Percentiles rank a stretch among this genome's conserved stretches.
phyloP scores from a whole-genome alignment of 2,113 vertebrate species.

The Cranoglanis bouderius region DNA sequence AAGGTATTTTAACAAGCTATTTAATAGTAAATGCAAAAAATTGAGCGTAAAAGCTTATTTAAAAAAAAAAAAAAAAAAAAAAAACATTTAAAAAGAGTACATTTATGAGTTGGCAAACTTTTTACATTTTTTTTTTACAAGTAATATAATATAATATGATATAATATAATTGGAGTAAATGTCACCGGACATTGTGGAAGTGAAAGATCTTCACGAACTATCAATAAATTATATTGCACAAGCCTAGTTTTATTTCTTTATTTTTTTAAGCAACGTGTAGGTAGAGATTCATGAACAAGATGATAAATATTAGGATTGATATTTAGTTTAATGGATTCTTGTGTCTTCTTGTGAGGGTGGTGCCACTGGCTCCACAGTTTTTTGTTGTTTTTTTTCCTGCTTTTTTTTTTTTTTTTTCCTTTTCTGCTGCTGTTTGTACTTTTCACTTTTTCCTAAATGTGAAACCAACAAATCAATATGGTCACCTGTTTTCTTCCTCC shows the following conservation, averaged over 20 bases:
- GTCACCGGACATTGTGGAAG: background rate
- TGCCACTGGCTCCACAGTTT: slow-evolving; percentile 14
- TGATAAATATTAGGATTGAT: slow-evolving; percentile 2
- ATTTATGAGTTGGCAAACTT: background rate
- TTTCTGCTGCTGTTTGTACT: slow-evolving; percentile 47
- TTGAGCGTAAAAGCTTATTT: background rate
- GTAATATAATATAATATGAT: background rate
- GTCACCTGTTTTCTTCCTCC: slow-evolving; percentile 55
- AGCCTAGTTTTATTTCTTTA: background rate
- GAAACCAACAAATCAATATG: slow-evolving; percentile 55
- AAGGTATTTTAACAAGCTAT: background rate
- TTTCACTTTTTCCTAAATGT: slow-evolving; percentile 49
- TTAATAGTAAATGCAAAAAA: background rate
- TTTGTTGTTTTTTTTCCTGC: slow-evolving; percentile 25
- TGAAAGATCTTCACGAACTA: background rate
- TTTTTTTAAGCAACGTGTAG: background rate
- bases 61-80: too few species aligned
- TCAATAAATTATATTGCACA: background rate
- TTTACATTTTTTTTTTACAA: background rate
- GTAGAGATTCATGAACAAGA: slow-evolving; percentile 37
- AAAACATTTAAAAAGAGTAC: background rate
- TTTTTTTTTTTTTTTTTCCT: slow-evolving; percentile 40
- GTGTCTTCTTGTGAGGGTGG: slow-evolving; percentile 22
- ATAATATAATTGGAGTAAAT: background rate
- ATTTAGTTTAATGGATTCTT: slow-evolving; percentile 79